Evolutionary conservation across 1,140 invertebrate genomes (phyloP), one percentile per base, ranked within the genome.

Genomic region (Eupristina koningsbergeri): DNA sequence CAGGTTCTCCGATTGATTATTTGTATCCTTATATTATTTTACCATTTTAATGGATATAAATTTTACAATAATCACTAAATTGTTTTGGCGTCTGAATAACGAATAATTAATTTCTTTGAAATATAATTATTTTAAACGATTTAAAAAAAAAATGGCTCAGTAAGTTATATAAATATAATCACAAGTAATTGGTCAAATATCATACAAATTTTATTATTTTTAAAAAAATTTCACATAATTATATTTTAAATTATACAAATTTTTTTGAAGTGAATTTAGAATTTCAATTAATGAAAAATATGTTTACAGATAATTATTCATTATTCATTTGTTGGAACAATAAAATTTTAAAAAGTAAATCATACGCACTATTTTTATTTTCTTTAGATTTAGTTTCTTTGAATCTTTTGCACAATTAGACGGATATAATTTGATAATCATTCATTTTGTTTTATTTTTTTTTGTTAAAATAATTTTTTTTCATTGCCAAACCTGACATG

Each of bases 401-500:
- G 26, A 61, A 83, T 73, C 45, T 83, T 61, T 31, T 79, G 53
- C 53, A 45, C 50, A 53, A 84, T 75, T 80, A 84, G 83, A 84
- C 83, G 71, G 71, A 84, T 67, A 34, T 80, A 45, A 73, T 80
- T 76, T 80, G 41, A 75, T 47, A 77, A 84, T 76, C 76, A 63
- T 80, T 47, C 63, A 77, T 77, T 63, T 82, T 64, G 50, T 53
- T 76, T 61, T 39, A 58, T 6, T 67, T 80, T 76, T 45, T 53
- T 75, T n/a, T n/a, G n/a, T n/a, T n/a, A n/a, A 76, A 80, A 80
- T 84, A 84, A 58, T 84, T 84, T 79, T 31, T 84, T 80, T 74
- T 31, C 39, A 53, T 41, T 79, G 58, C 61, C 39, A 69, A 80
- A 58, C 63, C 64, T 73, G 83, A 80, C 78, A 84, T 84, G 69